Conservation (phyloP, 1,140 invertebrate species). For the Drepana arcuata region DNA sequence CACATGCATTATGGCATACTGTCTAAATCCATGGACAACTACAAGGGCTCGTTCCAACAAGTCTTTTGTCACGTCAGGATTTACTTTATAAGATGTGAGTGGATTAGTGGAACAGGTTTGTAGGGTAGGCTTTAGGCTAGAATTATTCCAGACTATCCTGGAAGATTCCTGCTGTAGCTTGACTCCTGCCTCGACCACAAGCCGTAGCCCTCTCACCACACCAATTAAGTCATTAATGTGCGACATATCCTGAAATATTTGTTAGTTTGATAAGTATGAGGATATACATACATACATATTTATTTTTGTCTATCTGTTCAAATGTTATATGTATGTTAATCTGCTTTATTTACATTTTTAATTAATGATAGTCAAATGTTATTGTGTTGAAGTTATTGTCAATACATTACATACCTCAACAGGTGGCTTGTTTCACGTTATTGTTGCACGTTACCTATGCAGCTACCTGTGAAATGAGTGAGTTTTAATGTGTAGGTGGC, state of each 20-base stretch:
- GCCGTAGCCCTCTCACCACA: constrained; percentile 74
- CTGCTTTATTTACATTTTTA: too few relatives aligned
- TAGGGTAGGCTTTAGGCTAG: constrained; percentile 71
- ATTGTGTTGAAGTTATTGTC: too few relatives aligned
- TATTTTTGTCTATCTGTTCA: too few relatives aligned
- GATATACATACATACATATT: constrained; percentile 12
- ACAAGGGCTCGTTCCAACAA: constrained; percentile 43
- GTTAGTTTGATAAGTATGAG: constrained; percentile 15
- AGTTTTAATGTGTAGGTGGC: too few relatives aligned
- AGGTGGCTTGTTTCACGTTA: too few relatives aligned
- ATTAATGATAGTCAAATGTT: too few relatives aligned
- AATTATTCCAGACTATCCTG: constrained; percentile 76
- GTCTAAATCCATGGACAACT: constrained; percentile 47
- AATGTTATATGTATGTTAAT: too few relatives aligned
- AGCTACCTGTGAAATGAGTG: too few relatives aligned
- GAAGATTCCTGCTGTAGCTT: constrained; percentile 73
- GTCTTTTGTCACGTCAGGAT: constrained; percentile 35
- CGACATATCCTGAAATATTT: constrained; percentile 73
- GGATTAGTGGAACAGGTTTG: constrained; percentile 57
- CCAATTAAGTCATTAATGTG: constrained; percentile 74
- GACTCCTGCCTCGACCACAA: constrained; percentile 73
- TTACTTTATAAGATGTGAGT: constrained; percentile 31
- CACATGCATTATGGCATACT: constrained; percentile 45
- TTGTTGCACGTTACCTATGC: too few relatives aligned
- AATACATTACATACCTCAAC: too few relatives aligned